Evolutionary conservation across 2,797 vertebrate genomes (phyloP).

Genomic region (Salarias fasciatus): DNA sequence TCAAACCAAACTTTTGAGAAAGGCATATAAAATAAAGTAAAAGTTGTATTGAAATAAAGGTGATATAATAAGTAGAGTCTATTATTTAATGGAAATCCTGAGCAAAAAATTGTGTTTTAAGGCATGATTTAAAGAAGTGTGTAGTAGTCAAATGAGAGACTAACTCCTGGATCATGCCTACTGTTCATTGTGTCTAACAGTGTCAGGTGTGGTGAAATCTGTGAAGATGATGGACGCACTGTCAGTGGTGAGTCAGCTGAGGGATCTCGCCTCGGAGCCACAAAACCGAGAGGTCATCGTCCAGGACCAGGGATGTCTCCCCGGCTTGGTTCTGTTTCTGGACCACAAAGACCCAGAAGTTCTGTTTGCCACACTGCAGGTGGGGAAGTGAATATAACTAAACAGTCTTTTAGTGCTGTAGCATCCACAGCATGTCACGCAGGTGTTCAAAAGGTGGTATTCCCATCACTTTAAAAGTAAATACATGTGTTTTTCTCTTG

Average conservation of each 20-base stretch:
- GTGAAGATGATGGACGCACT: conserved; percentile 78
- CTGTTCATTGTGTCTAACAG: background rate
- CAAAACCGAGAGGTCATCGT: conserved; percentile 84
- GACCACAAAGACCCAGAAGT: conserved; percentile 79
- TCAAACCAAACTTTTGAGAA: no score
- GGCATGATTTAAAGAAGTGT: no score
- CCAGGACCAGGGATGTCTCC: conserved; percentile 84
- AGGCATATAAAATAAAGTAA: no score
- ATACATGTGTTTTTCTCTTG: background rate
- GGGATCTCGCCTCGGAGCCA: conserved; percentile 84
- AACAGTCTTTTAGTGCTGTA: no score
- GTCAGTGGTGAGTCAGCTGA: conserved; percentile 82
- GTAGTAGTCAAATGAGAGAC: no score
- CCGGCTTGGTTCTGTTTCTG: conserved; percentile 84
- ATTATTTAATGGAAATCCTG: no score
- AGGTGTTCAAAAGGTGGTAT: no score
- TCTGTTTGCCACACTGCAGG: conserved; percentile 79
- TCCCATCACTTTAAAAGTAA: background rate
- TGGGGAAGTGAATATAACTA: conserved; percentile 50
- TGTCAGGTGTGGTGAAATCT: background rate
- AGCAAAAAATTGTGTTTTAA: no score
- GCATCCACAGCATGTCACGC: no score
- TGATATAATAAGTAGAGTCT: no score
- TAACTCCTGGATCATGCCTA: no score
- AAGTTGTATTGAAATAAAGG: no score